Percentiles rank a stretch among this genome's conserved stretches.
phyloP scores from a whole-genome alignment of 2,113 vertebrate species.

The Piprites chloris region DNA sequence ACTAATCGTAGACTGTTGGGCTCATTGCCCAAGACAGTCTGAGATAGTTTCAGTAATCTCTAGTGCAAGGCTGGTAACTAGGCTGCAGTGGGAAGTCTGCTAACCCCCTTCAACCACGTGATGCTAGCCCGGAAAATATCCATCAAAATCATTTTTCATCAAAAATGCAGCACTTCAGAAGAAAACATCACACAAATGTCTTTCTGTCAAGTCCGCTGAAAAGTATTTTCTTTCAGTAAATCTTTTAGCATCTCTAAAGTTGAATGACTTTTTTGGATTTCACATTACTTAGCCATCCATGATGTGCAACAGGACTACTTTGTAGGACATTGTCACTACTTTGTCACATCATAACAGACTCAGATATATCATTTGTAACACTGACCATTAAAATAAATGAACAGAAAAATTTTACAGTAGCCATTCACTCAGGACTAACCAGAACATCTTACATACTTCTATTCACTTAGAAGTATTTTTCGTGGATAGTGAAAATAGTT shows the following conservation, averaged over 20 bases:
- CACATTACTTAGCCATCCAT: neutral
- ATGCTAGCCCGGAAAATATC: neutral
- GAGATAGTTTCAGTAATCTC: neutral
- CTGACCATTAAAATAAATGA: neutral
- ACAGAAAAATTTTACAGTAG: neutral
- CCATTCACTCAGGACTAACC: neutral
- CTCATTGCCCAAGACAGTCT: neutral
- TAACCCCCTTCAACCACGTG: neutral
- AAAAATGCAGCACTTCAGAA: neutral
- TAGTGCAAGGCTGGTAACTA: neutral
- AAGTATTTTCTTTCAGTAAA: neutral
- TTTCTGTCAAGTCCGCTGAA: neutral
- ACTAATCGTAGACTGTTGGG: accelerated
- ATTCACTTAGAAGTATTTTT: neutral
- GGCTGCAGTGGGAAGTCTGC: neutral
- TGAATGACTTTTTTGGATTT: neutral
- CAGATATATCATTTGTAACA: neutral
- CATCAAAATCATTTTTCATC: neutral
- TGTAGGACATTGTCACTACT: neutral
- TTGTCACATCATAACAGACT: neutral
- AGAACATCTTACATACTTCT: neutral
- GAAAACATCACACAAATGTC: neutral
- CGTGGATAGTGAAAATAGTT: neutral
- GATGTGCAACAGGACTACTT: neutral
- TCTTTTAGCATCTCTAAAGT: neutral